Base-by-base conservation (phyloP, 2,888 invertebrate genomes). In the Asteroscopus sphinx region DNA sequence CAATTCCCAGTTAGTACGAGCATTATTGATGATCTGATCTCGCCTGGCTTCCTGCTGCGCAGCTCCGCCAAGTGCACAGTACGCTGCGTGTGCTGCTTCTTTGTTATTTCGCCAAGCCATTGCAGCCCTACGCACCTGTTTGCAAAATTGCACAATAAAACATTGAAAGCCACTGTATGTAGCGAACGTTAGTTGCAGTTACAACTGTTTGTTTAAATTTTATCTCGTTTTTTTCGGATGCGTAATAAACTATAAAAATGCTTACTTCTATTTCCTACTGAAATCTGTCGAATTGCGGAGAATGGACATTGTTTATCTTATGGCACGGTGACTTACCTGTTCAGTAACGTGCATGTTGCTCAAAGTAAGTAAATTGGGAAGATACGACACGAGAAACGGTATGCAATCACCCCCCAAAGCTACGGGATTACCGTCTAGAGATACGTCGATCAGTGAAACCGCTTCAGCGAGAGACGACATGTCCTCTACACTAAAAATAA, bases 1-100 rank as follows among this genome's bases (percentile, higher is more conserved):
- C 44, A 97, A 88, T 85, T 98, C 97, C 97, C 97, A 98, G 82
- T 97, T 98, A n/a, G 97, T 97, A 67, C 97, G 95, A 1, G 97
- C 97, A 81, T 97, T 97, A 35, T 97, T 96, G 66, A 98, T 98
- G 2, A 97, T 96, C 86, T 97, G 97, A 84, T 97, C 97, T n/a
- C 97, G 94, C 0, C 96, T 95, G 32, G 96, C 96, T 65, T 94
- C 95, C 52, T 94, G 94, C 59, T 95, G 95, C 0, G 95, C 94
- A 0, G 90, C 82, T 12, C 94, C 94, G 3, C 93, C 94, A 17
- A 96, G 92, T 47, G 96, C 96, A 77, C 96, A 95, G 70, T 96
- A 96, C 1, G 96, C 95, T 2, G 96, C 95, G 73, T 95, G 96
- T n/a, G 96, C 95, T 37, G 95, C 95, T 84, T 97, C 97, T 86